phyloP scores from a whole-genome alignment of 2,113 vertebrate genomes.

The Pseudolaguvia tuberculata region DNA sequence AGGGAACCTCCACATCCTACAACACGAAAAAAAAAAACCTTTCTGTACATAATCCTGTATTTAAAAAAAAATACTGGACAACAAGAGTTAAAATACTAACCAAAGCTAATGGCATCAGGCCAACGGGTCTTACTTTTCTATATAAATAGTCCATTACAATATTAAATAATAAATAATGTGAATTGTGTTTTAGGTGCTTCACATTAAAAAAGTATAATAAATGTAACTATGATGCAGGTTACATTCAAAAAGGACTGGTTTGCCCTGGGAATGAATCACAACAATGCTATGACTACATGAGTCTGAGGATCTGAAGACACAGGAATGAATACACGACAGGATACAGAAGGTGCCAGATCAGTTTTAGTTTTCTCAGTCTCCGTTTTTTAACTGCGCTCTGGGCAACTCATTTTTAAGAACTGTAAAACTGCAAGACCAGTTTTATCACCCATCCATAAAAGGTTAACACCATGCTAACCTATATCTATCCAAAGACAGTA shows the following conservation, averaged over 20 bases:
- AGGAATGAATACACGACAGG: no score
- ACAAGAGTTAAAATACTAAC: not conserved
- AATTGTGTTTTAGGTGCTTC: not conserved
- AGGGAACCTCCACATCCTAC: conserved; percentile 95
- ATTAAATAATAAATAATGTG: not conserved
- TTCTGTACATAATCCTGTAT: not conserved
- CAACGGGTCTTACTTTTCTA: not conserved
- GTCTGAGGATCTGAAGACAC: not conserved
- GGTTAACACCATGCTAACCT: not conserved
- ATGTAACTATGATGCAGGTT: not conserved
- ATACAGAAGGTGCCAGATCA: no score
- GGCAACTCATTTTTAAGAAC: no score
- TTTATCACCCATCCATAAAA: not conserved
- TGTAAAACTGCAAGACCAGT: no score
- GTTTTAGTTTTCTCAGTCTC: no score
- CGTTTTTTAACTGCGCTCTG: no score
- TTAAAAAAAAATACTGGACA: no score
- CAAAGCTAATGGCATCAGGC: not conserved
- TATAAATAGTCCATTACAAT: not conserved
- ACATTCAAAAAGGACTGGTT: not conserved
- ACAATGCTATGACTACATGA: not conserved
- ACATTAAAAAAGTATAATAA: not conserved
- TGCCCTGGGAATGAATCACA: not conserved
- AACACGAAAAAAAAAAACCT: conserved; percentile 11
- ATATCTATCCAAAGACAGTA: no score